Evolutionary conservation across 1,140 invertebrate species (phyloP).

Genomic region (Penaeus indicus): DNA sequence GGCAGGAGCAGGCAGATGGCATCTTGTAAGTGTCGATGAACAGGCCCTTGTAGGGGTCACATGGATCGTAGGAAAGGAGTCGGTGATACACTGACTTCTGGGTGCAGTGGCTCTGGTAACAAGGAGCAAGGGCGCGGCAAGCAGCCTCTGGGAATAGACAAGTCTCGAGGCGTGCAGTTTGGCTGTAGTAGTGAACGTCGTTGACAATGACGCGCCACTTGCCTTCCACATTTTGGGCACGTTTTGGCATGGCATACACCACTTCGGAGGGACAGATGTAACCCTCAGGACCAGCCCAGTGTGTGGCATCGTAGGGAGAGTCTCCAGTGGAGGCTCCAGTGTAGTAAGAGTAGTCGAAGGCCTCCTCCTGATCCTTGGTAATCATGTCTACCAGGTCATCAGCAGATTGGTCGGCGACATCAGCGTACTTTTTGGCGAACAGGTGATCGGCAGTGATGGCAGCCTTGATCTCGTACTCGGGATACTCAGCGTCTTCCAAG

Average conservation of each 20-base stretch:
- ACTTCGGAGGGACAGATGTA: constrained; percentile 59
- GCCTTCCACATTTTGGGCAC: constrained; percentile 65
- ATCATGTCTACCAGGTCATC: constrained; percentile 52
- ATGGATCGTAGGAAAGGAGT: constrained; percentile 61
- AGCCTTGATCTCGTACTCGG: constrained; percentile 64
- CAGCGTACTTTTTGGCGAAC: constrained; percentile 60
- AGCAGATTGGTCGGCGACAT: constrained; percentile 56
- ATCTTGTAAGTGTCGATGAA: too few species aligned
- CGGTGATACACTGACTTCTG: constrained; percentile 68
- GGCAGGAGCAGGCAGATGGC: too few species aligned
- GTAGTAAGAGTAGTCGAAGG: constrained; percentile 58
- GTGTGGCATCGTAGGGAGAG: constrained; percentile 55
- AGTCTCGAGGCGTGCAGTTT: constrained; percentile 53
- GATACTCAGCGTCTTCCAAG: constrained; percentile 67
- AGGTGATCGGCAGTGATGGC: constrained; percentile 54
- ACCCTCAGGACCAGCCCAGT: constrained; percentile 54
- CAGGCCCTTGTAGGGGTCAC: too few species aligned
- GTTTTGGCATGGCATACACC: constrained; percentile 43
- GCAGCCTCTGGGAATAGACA: constrained; percentile 57
- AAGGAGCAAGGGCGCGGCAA: constrained; percentile 67
- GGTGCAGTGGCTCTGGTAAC: constrained; percentile 67
- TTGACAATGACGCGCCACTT: constrained; percentile 68
- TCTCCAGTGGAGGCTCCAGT: constrained; percentile 51
- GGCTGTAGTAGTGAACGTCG: constrained; percentile 61
- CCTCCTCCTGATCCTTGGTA: constrained; percentile 55